Evolutionary conservation across 2,113 vertebrate genomes (phyloP), one percentile per base, ranked within the genome.

Genomic region (Mus pahari): DNA sequence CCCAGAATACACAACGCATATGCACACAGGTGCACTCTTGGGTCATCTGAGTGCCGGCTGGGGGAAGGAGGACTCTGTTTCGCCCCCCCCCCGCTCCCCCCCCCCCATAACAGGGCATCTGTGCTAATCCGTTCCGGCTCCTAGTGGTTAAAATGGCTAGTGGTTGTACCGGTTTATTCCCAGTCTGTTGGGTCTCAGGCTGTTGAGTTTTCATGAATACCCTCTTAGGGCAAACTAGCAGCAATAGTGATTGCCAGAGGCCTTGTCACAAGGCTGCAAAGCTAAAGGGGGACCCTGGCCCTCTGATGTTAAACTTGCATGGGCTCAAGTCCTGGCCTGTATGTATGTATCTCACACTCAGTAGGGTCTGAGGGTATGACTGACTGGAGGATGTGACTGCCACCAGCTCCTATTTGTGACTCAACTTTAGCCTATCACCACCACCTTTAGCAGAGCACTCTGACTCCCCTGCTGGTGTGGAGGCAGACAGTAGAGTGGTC

Each of bases 1-100:
- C 36, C 24, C 73, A 11, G 26, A 53, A 60, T 70, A 48, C 20
- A 55, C 75, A 7, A 0, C 19, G 3, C 12, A 5, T 4, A 8
- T 8, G 0, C 14, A 17, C 20, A 3, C 6, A 14, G 39, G 42
- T 14, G 3, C 1, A 0, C 39, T 90, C 68, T 20, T 36, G 33
- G 81, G 42, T 31, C 11, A 13, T 28, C 50, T 79, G 70, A 70
- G 82, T n/a, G 66, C 78, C 70, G 55, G n/a, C 81, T 45, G 62
- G 33, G 33, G 4, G 42, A 53, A 58, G 17, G 50, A 39, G 19
- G 82, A 55, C 92, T 22, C 36, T 84, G 84, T 50, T 84, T 17
- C 31, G 53, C 90, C 68, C 64, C 33, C 5, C 6, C 33, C 5
- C 6, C n/a, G n/a, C n/a, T n/a, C n/a, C n/a, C 90, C 68, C 64